A percentile compares a stretch with the other conserved stretches of the same genome.
phyloP scores from a whole-genome alignment of 1,140 invertebrate species.

The Danaus melanippus region DNA sequence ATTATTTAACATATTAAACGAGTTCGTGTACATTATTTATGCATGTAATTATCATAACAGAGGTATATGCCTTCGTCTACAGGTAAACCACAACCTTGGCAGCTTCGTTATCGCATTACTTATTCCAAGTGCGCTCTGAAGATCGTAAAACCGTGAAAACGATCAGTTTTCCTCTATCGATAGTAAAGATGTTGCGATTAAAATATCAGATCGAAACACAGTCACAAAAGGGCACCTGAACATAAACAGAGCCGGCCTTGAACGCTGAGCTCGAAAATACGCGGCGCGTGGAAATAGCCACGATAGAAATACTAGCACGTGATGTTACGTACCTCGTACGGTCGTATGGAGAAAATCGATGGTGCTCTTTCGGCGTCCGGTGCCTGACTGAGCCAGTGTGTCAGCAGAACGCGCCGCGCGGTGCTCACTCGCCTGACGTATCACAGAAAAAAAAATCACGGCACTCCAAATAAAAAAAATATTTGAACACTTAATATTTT shows the following conservation, averaged over 20 bases:
- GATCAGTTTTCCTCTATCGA: constrained; percentile 43
- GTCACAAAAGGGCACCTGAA: constrained; percentile 44
- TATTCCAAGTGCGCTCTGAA: constrained; percentile 38
- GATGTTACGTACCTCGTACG: constrained; percentile 63
- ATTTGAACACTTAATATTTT: constrained; percentile 37
- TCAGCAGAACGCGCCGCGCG: constrained; percentile 62
- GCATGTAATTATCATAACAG: not conserved
- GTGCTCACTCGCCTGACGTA: constrained; percentile 52
- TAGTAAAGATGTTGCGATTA: constrained; percentile 32
- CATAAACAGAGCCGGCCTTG: constrained; percentile 65
- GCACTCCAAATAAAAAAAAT: constrained; percentile 45
- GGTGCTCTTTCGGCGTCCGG: constrained; percentile 59
- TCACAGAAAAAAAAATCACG: constrained; percentile 54
- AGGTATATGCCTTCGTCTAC: constrained; percentile 7
- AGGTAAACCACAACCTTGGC: constrained; percentile 29
- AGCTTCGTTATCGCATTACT: constrained; percentile 39
- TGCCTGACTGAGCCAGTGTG: constrained; percentile 66
- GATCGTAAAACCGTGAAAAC: constrained; percentile 47
- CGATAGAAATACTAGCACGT: constrained; percentile 64
- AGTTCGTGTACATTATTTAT: too few species aligned
- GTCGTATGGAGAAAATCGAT: constrained; percentile 62
- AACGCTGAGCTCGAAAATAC: constrained; percentile 65
- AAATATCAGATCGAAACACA: constrained; percentile 38
- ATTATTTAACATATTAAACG: too few species aligned
- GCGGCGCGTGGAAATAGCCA: constrained; percentile 62